Percentiles rank a stretch among this genome's conserved stretches.
Evolutionary conservation across 92 coral and sea anemone species (phyloP).

Genomic region (Heteractis magnifica): DNA sequence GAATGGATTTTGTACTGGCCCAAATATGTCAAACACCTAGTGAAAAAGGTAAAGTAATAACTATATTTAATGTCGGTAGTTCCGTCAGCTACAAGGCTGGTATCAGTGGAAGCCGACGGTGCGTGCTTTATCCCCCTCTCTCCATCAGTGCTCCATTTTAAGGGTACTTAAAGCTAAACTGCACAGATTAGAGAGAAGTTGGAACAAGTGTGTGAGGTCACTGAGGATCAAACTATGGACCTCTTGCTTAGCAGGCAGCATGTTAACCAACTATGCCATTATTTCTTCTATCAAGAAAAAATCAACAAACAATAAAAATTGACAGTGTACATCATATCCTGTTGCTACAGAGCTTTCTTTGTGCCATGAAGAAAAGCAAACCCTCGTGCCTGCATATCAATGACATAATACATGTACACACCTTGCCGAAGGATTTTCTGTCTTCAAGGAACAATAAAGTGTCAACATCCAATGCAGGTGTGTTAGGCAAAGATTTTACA

Average conservation of each 20-base stretch:
- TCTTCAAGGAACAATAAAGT: slow-evolving; percentile 78
- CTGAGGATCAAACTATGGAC: too few species aligned
- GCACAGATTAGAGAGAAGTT: too few species aligned
- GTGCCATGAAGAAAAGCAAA: background rate
- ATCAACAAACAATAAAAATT: too few species aligned
- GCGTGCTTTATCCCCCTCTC: too few species aligned
- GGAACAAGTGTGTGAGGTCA: too few species aligned
- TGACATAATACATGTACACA: slow-evolving; percentile 10
- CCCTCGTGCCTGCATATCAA: background rate
- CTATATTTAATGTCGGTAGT: background rate
- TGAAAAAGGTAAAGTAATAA: background rate
- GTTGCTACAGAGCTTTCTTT: background rate
- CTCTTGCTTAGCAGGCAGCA: too few species aligned
- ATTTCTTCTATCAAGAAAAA: too few species aligned
- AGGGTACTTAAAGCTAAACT: too few species aligned
- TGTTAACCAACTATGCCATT: too few species aligned
- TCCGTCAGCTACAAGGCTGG: too few species aligned
- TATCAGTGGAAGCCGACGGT: too few species aligned
- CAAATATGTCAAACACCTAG: slow-evolving; percentile 95
- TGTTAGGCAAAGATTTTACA: slow-evolving; percentile 63
- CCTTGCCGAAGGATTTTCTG: slow-evolving; percentile 76
- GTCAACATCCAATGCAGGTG: slow-evolving; percentile 83
- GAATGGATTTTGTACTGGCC: slow-evolving; percentile 89
- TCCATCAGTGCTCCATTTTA: too few species aligned
- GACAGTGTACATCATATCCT: background rate